Conservation (phyloP, 2,888 invertebrate genomes). For the Troglohyphantes excavatus region DNA sequence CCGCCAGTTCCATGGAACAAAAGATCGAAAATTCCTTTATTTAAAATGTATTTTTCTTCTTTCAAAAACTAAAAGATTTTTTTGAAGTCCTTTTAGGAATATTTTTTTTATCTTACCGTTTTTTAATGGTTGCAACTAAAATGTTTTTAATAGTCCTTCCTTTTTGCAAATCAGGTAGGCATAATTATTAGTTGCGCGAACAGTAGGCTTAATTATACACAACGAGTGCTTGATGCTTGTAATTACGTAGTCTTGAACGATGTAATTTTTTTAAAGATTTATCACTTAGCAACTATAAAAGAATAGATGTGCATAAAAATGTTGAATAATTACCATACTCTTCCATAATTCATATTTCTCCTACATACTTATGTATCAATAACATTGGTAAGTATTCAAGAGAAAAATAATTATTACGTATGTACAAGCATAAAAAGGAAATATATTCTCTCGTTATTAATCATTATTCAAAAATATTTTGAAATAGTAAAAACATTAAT, state of each 20-base stretch:
- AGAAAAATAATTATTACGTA: no score
- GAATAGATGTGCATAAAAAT: not conserved
- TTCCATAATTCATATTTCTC: not conserved
- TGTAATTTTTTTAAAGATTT: not conserved
- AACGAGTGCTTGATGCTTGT: not conserved
- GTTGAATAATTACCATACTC: not conserved
- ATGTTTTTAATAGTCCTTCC: not conserved
- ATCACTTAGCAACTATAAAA: not conserved
- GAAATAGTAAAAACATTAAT: no score
- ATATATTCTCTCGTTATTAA: no score
- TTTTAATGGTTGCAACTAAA: not conserved
- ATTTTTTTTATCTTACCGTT: not conserved
- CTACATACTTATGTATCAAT: not conserved
- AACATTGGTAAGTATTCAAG: no score
- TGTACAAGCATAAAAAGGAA: no score
- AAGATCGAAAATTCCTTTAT: not conserved
- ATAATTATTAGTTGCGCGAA: not conserved
- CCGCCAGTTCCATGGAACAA: conserved; percentile 14
- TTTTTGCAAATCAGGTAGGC: not conserved
- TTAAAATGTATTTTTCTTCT: not conserved
- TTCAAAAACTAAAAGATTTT: not conserved
- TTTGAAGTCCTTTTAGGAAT: not conserved
- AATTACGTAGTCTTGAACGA: not conserved
- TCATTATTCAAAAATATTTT: no score
- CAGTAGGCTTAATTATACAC: not conserved